A percentile compares a stretch with the other conserved stretches of the same genome.
Conservation (phyloP, 2,797 vertebrate species). For the Salmo trutta region DNA sequence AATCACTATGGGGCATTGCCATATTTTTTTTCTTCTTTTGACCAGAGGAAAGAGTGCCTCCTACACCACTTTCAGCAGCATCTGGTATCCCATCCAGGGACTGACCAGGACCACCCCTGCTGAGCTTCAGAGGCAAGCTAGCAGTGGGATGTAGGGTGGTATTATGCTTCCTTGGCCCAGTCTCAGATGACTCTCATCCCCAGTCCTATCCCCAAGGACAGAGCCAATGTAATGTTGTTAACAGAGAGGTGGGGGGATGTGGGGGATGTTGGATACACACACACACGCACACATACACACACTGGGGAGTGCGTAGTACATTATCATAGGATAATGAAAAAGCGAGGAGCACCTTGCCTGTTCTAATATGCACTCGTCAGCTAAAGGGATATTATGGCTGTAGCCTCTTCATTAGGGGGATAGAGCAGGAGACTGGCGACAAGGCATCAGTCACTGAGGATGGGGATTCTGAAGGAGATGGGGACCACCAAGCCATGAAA, state of each 20-base stretch:
- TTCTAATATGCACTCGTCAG: slow-evolving; percentile 42
- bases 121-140: too few species aligned
- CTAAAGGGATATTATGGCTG: slow-evolving; percentile 59
- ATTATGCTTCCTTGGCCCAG: too few species aligned
- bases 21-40: too few species aligned
- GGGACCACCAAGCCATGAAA: slow-evolving; percentile 19
- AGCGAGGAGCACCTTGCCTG: slow-evolving; percentile 53
- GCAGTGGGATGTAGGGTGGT: too few species aligned
- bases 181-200: too few species aligned
- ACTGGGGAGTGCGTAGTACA: slow-evolving; percentile 16
- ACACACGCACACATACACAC: too few species aligned
- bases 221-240: slow-evolving; percentile 49
- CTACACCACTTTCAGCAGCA: too few species aligned
- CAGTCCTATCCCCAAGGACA: slow-evolving; percentile 48
- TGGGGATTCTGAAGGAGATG: slow-evolving; percentile 38
- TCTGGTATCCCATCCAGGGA: too few species aligned
- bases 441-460: slow-evolving; percentile 49
- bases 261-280: background rate
- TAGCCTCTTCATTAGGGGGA: slow-evolving; percentile 62
- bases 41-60: too few species aligned
- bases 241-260: slow-evolving; percentile 16
- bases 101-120: too few species aligned
- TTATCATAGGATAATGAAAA: slow-evolving; percentile 59
- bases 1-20: too few species aligned
- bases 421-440: slow-evolving; percentile 45